phyloP scores from a whole-genome alignment of 1,140 invertebrate species.

The Polyergus mexicanus region DNA sequence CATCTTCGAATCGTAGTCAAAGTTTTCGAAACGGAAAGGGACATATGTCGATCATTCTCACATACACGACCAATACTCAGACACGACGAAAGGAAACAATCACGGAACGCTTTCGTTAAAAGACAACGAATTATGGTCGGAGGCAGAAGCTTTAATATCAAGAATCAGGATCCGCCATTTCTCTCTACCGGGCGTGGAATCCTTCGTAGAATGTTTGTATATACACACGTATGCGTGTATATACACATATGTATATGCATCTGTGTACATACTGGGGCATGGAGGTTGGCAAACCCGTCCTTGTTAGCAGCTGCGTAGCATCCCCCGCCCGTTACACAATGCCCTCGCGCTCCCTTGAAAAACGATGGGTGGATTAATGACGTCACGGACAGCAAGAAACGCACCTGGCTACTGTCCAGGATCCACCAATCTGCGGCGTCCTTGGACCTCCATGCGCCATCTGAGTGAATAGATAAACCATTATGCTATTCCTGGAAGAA shows the following conservation, averaged over 20 bases:
- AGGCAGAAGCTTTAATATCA: conserved; percentile 70
- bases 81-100: conserved; percentile 19
- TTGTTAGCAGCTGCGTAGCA: conserved; percentile 85
- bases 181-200: conserved; percentile 68
- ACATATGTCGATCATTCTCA: conserved; percentile 61
- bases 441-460: conserved; percentile 59
- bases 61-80: conserved; percentile 26
- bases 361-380: conserved; percentile 86
- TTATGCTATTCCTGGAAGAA: conserved; percentile 39
- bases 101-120: conserved; percentile 47
- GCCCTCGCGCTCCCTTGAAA: conserved; percentile 80
- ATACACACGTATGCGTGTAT: neutral
- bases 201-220: conserved; percentile 52
- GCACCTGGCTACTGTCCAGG: conserved; percentile 83
- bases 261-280: conserved; percentile 44
- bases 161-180: conserved; percentile 81
- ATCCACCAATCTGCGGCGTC: conserved; percentile 76
- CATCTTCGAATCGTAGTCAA: conserved; percentile 45
- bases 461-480: conserved; percentile 42
- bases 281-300: conserved; percentile 82
- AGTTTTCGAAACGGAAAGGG: conserved; percentile 43
- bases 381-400: conserved; percentile 80
- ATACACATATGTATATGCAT: conserved; percentile 16
- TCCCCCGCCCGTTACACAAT: conserved; percentile 85
- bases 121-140: conserved; percentile 46